Percentiles rank a stretch among this genome's conserved stretches.
Conservation (phyloP, 2,113 vertebrate genomes). For the Scartelaos histophorus region DNA sequence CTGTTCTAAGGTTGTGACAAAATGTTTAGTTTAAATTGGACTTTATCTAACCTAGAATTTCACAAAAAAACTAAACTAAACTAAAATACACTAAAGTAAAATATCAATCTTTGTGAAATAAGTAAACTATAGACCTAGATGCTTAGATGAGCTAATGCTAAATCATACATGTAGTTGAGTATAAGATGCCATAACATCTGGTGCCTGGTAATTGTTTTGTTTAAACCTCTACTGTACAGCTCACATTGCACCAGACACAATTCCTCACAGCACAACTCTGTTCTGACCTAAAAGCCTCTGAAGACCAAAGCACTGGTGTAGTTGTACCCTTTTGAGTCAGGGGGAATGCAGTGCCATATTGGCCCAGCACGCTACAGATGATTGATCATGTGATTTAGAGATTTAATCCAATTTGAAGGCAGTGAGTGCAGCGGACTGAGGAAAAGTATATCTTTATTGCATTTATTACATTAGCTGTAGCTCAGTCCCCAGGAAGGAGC, state of each 20-base stretch:
- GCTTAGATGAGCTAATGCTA: too few relatives aligned
- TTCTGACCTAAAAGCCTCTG: not conserved
- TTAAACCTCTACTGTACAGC: not conserved
- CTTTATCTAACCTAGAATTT: not conserved
- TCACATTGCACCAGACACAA: not conserved
- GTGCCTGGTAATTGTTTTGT: too few relatives aligned
- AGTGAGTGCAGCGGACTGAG: conserved; percentile 22
- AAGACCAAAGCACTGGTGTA: not conserved
- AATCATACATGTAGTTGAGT: too few relatives aligned
- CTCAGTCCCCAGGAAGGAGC: conserved; percentile 9
- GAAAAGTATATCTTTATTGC: conserved; percentile 39
- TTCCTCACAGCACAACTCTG: not conserved
- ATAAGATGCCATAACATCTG: too few relatives aligned
- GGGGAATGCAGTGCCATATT: conserved; percentile 43
- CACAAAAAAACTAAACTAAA: not conserved
- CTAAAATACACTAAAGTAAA: too few relatives aligned
- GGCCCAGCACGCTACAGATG: conserved; percentile 43
- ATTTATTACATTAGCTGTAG: conserved; percentile 20
- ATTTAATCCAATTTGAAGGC: conserved; percentile 60
- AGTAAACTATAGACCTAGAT: not conserved
- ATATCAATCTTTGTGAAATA: not conserved
- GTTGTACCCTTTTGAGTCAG: conserved; percentile 35
- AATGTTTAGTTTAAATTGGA: not conserved
- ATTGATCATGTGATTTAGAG: conserved; percentile 62
- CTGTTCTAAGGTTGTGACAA: conserved; percentile 17